Conservation (phyloP, 2,888 invertebrate species). For the Drosophila pegasa region DNA sequence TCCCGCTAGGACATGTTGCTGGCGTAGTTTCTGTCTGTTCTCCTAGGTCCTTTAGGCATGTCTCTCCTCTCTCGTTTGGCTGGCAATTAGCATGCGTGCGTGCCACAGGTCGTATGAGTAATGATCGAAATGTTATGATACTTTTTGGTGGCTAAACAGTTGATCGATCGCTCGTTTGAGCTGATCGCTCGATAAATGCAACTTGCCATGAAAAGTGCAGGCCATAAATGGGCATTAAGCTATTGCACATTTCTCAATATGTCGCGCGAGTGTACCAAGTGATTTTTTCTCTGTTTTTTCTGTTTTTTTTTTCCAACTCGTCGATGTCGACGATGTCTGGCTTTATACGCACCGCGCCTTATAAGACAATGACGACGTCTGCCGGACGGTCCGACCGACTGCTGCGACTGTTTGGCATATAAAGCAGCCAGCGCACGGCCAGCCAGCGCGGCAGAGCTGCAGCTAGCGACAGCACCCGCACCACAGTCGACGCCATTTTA, state of each 20-base stretch:
- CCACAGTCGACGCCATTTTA: conserved; percentile 65
- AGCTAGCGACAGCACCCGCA: conserved; percentile 62
- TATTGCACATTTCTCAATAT: conserved; percentile 85
- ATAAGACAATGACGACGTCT: conserved; percentile 73
- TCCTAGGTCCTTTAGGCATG: background rate
- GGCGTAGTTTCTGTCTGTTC: conserved; percentile 4
- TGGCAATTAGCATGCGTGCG: conserved; percentile 64
- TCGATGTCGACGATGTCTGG: conserved; percentile 52
- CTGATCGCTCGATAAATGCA: conserved; percentile 83
- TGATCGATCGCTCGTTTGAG: conserved; percentile 69
- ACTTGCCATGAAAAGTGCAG: conserved; percentile 83
- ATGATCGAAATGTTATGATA: conserved; percentile 40
- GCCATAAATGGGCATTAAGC: conserved; percentile 84
- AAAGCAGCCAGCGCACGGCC: conserved; percentile 53
- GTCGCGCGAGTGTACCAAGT: conserved; percentile 81
- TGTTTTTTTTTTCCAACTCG: conserved; percentile 25
- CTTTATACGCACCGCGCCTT: conserved; percentile 80
- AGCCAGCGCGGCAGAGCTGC: conserved; percentile 2
- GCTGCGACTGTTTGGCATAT: conserved; percentile 65
- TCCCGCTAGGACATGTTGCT: conserved; percentile 42
- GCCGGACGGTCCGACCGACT: conserved; percentile 47
- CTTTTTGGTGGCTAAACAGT: conserved; percentile 48
- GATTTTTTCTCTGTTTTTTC: conserved; percentile 62
- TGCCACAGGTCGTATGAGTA: conserved; percentile 56
- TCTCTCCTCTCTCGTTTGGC: conserved; percentile 6